A percentile compares a stretch with the other conserved stretches of the same genome.
These are phyloP conservation scores for Zapornia atra DNA, from an alignment of 2,113 vertebrate species.

Conservation along the genomic window DNA sequence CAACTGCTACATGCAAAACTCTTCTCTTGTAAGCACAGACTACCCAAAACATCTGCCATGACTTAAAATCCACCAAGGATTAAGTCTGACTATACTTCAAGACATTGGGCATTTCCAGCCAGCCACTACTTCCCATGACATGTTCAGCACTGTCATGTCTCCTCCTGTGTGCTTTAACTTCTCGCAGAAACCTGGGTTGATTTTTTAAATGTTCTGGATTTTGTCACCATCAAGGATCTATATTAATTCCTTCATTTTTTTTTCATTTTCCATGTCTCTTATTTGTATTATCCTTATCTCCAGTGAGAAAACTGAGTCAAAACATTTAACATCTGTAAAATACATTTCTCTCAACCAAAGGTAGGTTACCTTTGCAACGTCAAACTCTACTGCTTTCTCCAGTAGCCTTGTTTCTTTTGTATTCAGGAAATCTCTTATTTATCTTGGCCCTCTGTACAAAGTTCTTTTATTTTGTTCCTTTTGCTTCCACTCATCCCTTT, in stretches of 20 bases:
- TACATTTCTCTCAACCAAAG: not conserved
- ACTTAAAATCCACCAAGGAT: not conserved
- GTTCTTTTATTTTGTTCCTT: slow-evolving; percentile 6
- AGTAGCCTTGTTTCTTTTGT: slow-evolving; percentile 4
- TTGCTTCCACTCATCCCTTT: slow-evolving; percentile 12
- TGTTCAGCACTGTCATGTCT: not conserved
- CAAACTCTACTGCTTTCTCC: slow-evolving; percentile 9
- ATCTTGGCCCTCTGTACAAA: not conserved
- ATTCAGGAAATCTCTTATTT: slow-evolving; percentile 25
- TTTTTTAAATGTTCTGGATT: not conserved
- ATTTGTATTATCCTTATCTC: not conserved
- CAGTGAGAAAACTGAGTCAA: not conserved
- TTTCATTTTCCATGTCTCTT: not conserved
- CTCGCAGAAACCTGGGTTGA: not conserved
- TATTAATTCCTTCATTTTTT: not conserved
- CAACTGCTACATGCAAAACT: not conserved
- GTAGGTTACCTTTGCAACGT: not conserved
- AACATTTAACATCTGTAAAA: not conserved
- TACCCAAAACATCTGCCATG: not conserved
- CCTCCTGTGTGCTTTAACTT: not conserved
- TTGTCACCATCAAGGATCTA: not conserved
- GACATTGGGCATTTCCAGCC: not conserved
- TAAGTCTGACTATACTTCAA: not conserved
- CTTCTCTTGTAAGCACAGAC: not conserved
- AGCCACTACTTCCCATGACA: not conserved